Base-by-base conservation (phyloP, 2,797 vertebrate genomes). In the Tauraco hartlaubi region DNA sequence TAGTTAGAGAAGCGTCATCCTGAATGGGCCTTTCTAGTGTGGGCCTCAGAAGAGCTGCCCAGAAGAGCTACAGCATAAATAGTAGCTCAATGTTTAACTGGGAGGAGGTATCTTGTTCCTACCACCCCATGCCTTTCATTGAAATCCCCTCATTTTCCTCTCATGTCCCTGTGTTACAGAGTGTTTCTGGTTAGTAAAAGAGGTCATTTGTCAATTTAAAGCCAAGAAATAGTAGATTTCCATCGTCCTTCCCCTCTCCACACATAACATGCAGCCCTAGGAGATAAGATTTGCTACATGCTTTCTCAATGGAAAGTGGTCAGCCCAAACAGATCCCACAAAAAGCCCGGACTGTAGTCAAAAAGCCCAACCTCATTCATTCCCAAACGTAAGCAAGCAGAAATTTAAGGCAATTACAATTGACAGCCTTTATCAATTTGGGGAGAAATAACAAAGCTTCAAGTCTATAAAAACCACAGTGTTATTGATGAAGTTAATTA, bases 101-200 rank as follows among this genome's bases (percentile, higher is more conserved):
- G 9, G 44, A 46, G 29, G 31, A 88, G 71, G 41, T 9, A 20
- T 43, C n/a, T 55, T 81, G 4, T 22, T 82, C 46, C 41, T 19
- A 74, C 9, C 11, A 59, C 2, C 4, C 20, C 26, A 35, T 9
- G 29, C 3, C n/a, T 72, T 92, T 41, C 43, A 18, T 33, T 58
- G 35, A 15, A 84, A 26, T 29, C 18, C 5, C 23, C 11, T 88
- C 25, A 46, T 58, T 54, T 88, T 46, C n/a, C 26, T 51, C 52
- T 84, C 52, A 19, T 0, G 0, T n/a, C 35, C 33, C n/a, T 43
- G 35, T 54, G 48, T 54, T 20, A 33, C 33, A 23, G 12, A 4
- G 7, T 61, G 15, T 44, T 44, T 43, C 19, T 49, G 20, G 14
- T 31, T 39, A 52, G 62, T 37, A 90, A 44, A 73, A 71, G 10